These are phyloP conservation scores for Mastomys natalensis DNA, from an alignment of 2,113 vertebrate genomes.

Conservation along the genomic window DNA sequence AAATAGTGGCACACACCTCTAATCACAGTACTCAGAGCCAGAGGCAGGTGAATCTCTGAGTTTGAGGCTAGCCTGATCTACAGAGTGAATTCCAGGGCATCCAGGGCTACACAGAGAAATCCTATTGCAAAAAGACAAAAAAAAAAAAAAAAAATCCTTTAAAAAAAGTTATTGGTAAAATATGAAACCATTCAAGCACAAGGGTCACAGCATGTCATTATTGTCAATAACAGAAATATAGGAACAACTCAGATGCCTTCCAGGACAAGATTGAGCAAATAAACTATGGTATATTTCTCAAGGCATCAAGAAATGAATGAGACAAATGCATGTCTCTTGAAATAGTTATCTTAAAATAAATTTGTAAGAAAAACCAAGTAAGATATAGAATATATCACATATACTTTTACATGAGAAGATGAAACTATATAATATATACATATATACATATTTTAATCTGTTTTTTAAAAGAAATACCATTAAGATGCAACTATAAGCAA, in stretches of 20 bases:
- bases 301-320: neutral
- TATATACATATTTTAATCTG: neutral
- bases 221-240: neutral
- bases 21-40: neutral
- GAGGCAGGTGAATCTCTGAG: neutral
- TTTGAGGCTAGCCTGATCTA: neutral
- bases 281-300: slow-evolving; percentile 9
- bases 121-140: neutral
- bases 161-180: neutral
- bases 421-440: neutral
- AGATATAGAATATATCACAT: neutral
- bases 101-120: neutral
- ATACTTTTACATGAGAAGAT: neutral
- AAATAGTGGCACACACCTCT: neutral
- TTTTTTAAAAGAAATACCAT: slow-evolving; percentile 47
- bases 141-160: neutral
- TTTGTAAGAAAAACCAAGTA: neutral
- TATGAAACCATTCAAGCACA: neutral
- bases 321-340: neutral
- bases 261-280: neutral
- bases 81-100: neutral
- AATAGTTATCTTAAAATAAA: neutral
- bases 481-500: slow-evolving; percentile 32
- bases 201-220: slow-evolving; percentile 3
- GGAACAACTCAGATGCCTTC: slow-evolving; percentile 4